Evolutionary conservation across 2,113 vertebrate species (phyloP).

Genomic region (Pelusios castaneus): DNA sequence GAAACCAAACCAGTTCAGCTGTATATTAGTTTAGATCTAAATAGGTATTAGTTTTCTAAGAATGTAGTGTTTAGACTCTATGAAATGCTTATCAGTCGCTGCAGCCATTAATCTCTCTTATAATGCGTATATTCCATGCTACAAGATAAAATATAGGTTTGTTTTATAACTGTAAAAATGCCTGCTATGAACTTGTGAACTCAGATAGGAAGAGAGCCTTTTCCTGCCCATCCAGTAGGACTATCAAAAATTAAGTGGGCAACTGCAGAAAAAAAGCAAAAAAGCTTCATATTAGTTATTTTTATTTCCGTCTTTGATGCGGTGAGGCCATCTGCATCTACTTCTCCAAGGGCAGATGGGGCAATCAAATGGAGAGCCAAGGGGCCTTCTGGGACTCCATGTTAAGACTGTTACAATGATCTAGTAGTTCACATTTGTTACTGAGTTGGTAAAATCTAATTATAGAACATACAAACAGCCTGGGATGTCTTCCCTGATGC

Average conservation of each 20-base stretch:
- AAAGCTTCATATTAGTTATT: no score
- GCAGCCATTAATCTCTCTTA: background rate
- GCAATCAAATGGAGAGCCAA: background rate
- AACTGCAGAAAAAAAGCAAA: background rate
- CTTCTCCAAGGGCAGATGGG: no score
- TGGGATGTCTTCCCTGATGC: no score
- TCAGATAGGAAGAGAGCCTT: background rate
- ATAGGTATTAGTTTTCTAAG: background rate
- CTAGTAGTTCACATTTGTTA: no score
- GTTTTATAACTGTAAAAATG: background rate
- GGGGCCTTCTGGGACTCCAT: no score
- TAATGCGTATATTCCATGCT: background rate
- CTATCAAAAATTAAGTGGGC: background rate
- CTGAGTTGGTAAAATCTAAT: no score
- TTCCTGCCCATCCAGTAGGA: background rate
- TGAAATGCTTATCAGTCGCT: background rate
- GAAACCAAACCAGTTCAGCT: background rate
- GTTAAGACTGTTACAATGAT: no score
- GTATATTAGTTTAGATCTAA: background rate
- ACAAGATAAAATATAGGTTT: background rate
- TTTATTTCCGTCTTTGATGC: no score
- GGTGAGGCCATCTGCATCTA: no score
- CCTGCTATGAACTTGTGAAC: background rate
- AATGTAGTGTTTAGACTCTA: background rate
- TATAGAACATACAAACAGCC: no score